Evolutionary conservation across 2,797 vertebrate species (phyloP).

Genomic region (Sebastes trivittatus): DNA sequence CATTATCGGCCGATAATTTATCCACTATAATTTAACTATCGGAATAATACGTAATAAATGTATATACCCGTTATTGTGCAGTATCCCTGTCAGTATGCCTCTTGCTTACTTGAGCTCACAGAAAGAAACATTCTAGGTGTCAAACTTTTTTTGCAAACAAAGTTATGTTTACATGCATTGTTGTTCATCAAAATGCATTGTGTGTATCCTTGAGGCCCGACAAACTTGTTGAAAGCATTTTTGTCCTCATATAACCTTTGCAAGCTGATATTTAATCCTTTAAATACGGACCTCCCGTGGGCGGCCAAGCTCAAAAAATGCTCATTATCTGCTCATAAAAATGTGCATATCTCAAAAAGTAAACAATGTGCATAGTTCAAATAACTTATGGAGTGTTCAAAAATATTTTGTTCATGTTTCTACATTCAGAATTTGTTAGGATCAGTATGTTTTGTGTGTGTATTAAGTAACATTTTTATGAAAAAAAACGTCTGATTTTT

Average conservation of each 20-base stretch:
- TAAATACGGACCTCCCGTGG: too few species aligned
- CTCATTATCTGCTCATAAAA: too few species aligned
- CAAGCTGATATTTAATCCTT: background rate
- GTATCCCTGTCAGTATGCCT: background rate
- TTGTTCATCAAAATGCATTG: background rate
- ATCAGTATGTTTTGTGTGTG: too few species aligned
- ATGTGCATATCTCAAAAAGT: too few species aligned
- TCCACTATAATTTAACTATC: background rate
- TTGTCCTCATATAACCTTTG: background rate
- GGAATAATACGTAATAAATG: too few species aligned
- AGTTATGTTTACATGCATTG: background rate
- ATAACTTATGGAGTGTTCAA: too few species aligned
- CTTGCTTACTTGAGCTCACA: background rate
- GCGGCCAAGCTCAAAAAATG: too few species aligned
- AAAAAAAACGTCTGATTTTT: too few species aligned
- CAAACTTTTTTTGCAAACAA: background rate
- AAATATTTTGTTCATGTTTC: too few species aligned
- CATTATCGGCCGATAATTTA: background rate
- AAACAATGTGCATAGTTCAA: too few species aligned
- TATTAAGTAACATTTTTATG: too few species aligned
- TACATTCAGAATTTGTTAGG: background rate
- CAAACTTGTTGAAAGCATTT: background rate
- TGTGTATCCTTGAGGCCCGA: background rate
- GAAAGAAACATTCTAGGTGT: background rate
- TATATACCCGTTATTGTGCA: too few species aligned